Conservation (phyloP, 2,888 invertebrate genomes). For the Tinea trinotella region DNA sequence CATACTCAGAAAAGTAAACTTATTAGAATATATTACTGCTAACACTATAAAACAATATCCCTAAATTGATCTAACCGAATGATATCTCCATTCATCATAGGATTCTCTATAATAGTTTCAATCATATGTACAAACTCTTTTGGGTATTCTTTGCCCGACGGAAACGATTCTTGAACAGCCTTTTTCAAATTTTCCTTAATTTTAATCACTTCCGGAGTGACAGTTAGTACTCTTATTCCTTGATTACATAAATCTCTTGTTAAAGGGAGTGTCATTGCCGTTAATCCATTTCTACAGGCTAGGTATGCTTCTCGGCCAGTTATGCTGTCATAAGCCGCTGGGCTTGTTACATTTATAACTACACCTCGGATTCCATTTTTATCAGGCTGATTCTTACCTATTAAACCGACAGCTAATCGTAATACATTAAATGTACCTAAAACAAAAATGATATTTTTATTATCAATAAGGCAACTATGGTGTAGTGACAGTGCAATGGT, state of each 20-base stretch:
- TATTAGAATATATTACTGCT: too few relatives aligned
- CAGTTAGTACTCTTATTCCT: slow-evolving; percentile 86
- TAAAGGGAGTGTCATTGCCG: slow-evolving; percentile 95
- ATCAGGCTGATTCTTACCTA: slow-evolving; percentile 88
- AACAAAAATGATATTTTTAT: too few relatives aligned
- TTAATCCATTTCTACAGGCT: slow-evolving; percentile 95
- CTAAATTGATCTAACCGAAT: slow-evolving; percentile 58
- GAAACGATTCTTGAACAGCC: slow-evolving; percentile 56
- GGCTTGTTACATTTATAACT: slow-evolving; percentile 94
- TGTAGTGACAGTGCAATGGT: too few relatives aligned
- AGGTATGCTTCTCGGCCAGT: slow-evolving; percentile 96
- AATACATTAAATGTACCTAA: slow-evolving; percentile 97
- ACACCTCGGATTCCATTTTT: slow-evolving; percentile 91
- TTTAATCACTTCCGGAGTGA: slow-evolving; percentile 75
- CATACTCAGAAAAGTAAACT: too few relatives aligned
- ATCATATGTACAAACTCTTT: slow-evolving; percentile 68
- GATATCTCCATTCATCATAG: slow-evolving; percentile 72
- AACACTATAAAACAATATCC: too few relatives aligned
- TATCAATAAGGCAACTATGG: too few relatives aligned
- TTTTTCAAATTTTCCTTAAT: slow-evolving; percentile 44
- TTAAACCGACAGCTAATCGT: slow-evolving; percentile 84
- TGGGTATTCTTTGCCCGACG: slow-evolving; percentile 64
- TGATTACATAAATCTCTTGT: slow-evolving; percentile 90
- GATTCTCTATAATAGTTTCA: slow-evolving; percentile 69
- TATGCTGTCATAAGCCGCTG: slow-evolving; percentile 97